Evolutionary conservation across 2,888 invertebrate species (phyloP).

Genomic region (Chymomyza amoena): DNA sequence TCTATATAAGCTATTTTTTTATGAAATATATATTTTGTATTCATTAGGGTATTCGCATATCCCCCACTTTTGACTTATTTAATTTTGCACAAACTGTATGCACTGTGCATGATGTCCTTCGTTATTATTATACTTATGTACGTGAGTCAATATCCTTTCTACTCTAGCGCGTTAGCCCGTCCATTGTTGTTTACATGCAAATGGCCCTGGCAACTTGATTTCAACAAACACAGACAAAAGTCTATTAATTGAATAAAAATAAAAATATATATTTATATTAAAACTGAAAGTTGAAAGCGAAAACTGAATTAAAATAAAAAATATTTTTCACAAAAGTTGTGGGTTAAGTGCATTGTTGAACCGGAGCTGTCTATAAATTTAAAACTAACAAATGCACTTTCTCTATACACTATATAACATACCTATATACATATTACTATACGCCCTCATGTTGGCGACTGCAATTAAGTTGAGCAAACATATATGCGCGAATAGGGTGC

Average conservation of each 20-base stretch:
- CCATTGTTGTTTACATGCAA: neutral
- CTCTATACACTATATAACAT: too few species aligned
- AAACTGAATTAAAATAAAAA: neutral
- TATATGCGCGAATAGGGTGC: neutral
- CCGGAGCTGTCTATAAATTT: neutral
- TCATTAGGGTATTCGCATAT: too few species aligned
- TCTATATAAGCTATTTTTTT: too few species aligned
- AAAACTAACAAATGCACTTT: neutral
- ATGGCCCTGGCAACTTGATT: neutral
- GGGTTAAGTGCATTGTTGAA: neutral
- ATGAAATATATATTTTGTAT: too few species aligned
- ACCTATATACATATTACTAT: too few species aligned
- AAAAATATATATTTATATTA: neutral
- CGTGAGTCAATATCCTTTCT: too few species aligned
- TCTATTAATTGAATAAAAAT: constrained; percentile 2
- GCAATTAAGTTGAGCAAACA: neutral
- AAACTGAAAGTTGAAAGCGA: neutral
- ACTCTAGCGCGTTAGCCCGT: too few species aligned
- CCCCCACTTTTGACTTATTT: too few species aligned
- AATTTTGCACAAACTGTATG: too few species aligned
- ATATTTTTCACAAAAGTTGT: neutral
- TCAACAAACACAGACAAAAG: neutral
- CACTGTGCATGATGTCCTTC: too few species aligned
- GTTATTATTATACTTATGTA: too few species aligned
- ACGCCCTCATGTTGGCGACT: neutral